phyloP scores from a whole-genome alignment of 2,888 invertebrate genomes.

The Periphyllus acericola region DNA sequence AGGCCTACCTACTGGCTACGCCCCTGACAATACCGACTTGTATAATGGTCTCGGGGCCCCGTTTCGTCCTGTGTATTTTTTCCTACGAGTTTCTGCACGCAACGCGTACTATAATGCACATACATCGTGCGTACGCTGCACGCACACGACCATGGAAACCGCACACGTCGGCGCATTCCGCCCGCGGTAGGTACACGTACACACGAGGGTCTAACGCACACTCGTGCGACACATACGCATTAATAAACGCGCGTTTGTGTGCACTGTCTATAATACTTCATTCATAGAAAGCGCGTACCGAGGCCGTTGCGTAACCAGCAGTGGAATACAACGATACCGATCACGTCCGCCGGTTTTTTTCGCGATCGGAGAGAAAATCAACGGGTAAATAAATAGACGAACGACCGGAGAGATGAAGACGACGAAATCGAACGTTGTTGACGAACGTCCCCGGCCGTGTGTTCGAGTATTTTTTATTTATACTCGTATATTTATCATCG shows the following conservation, averaged over 20 bases:
- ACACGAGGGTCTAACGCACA: neutral
- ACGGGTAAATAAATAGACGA: neutral
- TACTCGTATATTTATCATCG: neutral
- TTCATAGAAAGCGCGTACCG: conserved; percentile 42
- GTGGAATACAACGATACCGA: neutral
- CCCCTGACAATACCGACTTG: no score
- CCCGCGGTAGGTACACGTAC: neutral
- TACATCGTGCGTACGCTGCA: no score
- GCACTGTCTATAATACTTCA: neutral
- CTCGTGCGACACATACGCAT: neutral
- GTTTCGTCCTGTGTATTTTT: neutral
- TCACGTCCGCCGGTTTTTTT: neutral
- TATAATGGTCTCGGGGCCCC: no score
- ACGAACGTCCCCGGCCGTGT: neutral
- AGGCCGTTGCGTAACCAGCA: conserved; percentile 15
- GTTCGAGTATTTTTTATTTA: neutral
- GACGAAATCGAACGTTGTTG: conserved; percentile 16
- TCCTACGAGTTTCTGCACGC: no score
- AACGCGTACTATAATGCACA: no score
- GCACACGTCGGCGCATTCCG: conserved; percentile 29
- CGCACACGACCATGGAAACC: neutral
- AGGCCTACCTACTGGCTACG: no score
- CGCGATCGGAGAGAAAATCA: neutral
- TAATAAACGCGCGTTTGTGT: neutral
- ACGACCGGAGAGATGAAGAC: neutral